A percentile compares a stretch with the other conserved stretches of the same genome.
Conservation (phyloP, 2,113 vertebrate species). For the Nansenia antarctica region DNA sequence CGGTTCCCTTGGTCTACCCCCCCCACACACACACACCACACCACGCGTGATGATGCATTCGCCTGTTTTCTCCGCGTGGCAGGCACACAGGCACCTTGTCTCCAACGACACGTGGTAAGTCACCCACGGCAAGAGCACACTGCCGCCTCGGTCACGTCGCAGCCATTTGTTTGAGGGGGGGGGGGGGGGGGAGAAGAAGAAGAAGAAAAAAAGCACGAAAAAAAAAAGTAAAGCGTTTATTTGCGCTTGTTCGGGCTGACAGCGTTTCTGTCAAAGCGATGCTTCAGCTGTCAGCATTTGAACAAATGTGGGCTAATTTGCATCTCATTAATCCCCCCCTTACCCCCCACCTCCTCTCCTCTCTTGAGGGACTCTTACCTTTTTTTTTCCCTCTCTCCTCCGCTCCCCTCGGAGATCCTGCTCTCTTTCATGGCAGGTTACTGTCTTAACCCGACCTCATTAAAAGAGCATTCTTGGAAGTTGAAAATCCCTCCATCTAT, state of each 20-base stretch:
- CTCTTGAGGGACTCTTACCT: conserved; percentile 46
- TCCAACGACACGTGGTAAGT: conserved; percentile 34
- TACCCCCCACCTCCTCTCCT: conserved; percentile 29
- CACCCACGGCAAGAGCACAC: conserved; percentile 50
- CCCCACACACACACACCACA: too few relatives aligned
- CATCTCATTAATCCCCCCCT: conserved; percentile 63
- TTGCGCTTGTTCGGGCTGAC: conserved; percentile 60
- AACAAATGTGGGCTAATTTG: conserved; percentile 68
- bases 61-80: conserved; percentile 17
- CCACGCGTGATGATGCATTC: too few relatives aligned
- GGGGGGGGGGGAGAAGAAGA: too few relatives aligned
- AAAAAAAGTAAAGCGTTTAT: conserved; percentile 61
- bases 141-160: conserved; percentile 30
- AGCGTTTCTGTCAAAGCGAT: conserved; percentile 51
- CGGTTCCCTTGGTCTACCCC: too few relatives aligned
- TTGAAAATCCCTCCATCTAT: conserved; percentile 38
- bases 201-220: too few relatives aligned
- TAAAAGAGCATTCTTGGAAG: conserved; percentile 52
- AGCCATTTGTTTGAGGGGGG: conserved; percentile 55
- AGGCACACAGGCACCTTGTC: conserved; percentile 34
- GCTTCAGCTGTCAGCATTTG: conserved; percentile 60
- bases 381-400: conserved; percentile 1
- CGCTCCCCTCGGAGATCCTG: conserved; percentile 25
- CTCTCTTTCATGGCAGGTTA: conserved; percentile 45
- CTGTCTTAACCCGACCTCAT: conserved; percentile 63